phyloP scores from a whole-genome alignment of 2,888 invertebrate species.

The Aphelenchoides bicaudatus region DNA sequence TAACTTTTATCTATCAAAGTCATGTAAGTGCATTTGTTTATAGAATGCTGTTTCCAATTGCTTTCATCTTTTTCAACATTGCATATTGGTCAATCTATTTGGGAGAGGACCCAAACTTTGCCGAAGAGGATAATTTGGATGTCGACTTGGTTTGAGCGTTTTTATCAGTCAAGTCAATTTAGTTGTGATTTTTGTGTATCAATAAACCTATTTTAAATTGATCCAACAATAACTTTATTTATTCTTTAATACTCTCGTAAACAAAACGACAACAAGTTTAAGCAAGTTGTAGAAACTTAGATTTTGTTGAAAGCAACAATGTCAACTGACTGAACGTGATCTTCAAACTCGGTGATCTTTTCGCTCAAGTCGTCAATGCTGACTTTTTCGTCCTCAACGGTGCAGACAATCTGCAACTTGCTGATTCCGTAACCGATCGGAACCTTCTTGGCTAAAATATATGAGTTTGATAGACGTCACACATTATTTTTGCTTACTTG shows the following conservation, averaged over 20 bases:
- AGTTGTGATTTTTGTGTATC: no score
- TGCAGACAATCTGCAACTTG: constrained; percentile 56
- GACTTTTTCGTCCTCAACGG: constrained; percentile 56
- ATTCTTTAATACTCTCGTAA: no score
- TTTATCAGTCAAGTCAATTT: no score
- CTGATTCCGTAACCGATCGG: constrained; percentile 48
- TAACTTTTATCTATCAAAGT: neutral
- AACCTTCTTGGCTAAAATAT: constrained; percentile 32
- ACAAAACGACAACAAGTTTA: no score
- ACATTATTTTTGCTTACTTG: constrained; percentile 10
- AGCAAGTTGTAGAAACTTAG: no score
- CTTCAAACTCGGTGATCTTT: constrained; percentile 48
- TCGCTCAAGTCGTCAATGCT: constrained; percentile 55
- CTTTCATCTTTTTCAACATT: constrained; percentile 57
- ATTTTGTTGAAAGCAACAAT: constrained; percentile 59
- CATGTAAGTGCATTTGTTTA: constrained; percentile 18
- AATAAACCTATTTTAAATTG: no score
- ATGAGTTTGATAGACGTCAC: neutral
- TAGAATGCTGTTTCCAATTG: constrained; percentile 57
- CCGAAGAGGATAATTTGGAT: neutral
- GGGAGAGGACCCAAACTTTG: constrained; percentile 35
- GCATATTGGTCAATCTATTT: constrained; percentile 59
- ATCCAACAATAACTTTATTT: no score
- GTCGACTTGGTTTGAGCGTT: constrained; percentile 1
- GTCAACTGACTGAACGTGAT: constrained; percentile 54